Conservation (phyloP, 2,113 vertebrate species). For the Cavia aperea region DNA sequence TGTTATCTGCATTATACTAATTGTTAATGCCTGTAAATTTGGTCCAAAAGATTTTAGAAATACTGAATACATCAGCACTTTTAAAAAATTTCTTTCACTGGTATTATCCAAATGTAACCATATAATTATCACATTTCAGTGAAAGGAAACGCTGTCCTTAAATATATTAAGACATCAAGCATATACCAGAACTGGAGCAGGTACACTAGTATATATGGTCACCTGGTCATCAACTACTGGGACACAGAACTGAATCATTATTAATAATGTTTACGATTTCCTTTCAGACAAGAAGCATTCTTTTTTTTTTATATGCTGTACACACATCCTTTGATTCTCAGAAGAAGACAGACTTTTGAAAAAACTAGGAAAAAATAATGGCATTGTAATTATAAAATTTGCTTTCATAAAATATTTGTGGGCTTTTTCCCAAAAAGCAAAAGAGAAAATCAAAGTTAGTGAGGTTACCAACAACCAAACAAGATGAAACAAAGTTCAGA, state of each 20-base stretch:
- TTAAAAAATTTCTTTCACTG: background rate
- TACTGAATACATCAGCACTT: background rate
- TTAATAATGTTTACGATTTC: background rate
- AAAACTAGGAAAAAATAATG: constrained; percentile 29
- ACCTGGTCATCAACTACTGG: background rate
- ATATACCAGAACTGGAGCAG: background rate
- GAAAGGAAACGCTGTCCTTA: background rate
- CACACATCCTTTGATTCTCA: constrained; percentile 7
- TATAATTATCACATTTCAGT: background rate
- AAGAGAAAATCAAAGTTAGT: background rate
- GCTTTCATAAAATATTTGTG: background rate
- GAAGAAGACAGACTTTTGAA: background rate
- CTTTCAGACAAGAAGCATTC: background rate
- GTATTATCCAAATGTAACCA: background rate
- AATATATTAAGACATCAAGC: background rate
- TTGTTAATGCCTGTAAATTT: background rate
- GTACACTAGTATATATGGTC: background rate
- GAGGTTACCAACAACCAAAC: background rate
- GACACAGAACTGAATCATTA: background rate
- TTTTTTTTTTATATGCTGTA: background rate
- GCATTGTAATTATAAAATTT: background rate
- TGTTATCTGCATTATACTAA: background rate
- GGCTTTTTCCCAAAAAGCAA: background rate
- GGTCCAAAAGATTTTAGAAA: background rate
- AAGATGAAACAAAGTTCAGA: constrained; percentile 41